Conservation (phyloP, 2,113 vertebrate genomes). For the Cebus imitator region DNA sequence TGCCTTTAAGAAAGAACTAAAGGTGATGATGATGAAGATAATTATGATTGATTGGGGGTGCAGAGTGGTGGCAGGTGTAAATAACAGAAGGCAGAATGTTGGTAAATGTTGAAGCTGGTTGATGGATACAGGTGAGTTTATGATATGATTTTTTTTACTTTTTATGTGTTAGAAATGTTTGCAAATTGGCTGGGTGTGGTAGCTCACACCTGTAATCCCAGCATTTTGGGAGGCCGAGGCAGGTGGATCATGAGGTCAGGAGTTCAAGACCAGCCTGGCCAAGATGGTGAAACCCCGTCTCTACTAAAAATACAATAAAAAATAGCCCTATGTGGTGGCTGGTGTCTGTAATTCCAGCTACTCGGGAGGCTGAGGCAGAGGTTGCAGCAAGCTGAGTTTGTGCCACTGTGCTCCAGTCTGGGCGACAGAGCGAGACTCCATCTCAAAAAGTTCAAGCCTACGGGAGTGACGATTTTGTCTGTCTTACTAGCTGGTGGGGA, state of each 20-base stretch:
- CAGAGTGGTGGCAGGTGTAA: not conserved
- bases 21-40: not conserved
- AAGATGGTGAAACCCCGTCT: no score
- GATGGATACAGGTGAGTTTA: not conserved
- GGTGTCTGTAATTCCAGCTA: no score
- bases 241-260: no score
- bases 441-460: not conserved
- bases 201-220: no score
- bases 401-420: no score
- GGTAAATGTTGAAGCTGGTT: not conserved
- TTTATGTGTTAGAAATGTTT: not conserved
- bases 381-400: no score
- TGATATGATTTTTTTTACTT: not conserved
- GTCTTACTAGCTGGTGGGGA: not conserved
- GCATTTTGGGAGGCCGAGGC: no score
- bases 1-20: not conserved
- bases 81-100: not conserved
- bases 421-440: no score
- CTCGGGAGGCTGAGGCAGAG: no score
- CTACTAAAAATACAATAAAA: no score
- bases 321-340: no score
- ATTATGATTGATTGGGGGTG: not conserved
- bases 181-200: not conserved
- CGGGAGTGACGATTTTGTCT: not conserved
- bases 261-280: no score